Conservation (phyloP, 1,140 invertebrate species). For the Atta cephalotes region DNA sequence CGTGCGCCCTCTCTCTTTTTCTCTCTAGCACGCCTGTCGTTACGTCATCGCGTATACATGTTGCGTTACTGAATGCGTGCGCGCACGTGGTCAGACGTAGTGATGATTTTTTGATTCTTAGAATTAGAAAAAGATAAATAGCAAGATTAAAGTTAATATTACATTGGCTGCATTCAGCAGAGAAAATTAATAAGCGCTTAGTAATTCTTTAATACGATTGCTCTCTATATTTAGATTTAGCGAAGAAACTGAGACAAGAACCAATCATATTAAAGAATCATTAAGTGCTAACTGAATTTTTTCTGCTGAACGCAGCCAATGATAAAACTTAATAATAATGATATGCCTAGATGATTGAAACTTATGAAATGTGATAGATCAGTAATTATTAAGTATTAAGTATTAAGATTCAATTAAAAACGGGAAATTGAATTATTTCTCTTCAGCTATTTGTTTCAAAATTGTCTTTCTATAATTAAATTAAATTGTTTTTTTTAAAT, state of each 20-base stretch:
- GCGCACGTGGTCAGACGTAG: constrained; percentile 67
- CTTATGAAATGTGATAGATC: background rate
- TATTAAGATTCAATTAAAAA: background rate
- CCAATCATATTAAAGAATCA: too few relatives aligned
- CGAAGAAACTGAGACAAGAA: too few relatives aligned
- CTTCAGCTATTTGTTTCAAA: background rate
- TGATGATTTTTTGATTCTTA: background rate
- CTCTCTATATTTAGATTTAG: too few relatives aligned
- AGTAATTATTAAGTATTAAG: too few relatives aligned
- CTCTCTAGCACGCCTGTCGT: background rate
- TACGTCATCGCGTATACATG: constrained; percentile 70
- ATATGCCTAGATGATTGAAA: background rate
- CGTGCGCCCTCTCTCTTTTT: background rate
- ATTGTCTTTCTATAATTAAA: background rate
- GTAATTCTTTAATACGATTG: too few relatives aligned
- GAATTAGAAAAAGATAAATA: too few relatives aligned
- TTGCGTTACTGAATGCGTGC: constrained; percentile 72
- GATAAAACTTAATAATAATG: too few relatives aligned
- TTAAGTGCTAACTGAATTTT: too few relatives aligned
- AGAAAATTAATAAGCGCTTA: too few relatives aligned
- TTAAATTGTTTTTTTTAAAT: background rate
- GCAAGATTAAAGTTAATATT: too few relatives aligned
- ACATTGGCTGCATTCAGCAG: too few relatives aligned
- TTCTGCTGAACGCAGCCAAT: too few relatives aligned
- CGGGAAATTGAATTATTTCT: background rate